Evolutionary conservation across 2,888 invertebrate species (phyloP).

Genomic region (Pristionchus mayeri): DNA sequence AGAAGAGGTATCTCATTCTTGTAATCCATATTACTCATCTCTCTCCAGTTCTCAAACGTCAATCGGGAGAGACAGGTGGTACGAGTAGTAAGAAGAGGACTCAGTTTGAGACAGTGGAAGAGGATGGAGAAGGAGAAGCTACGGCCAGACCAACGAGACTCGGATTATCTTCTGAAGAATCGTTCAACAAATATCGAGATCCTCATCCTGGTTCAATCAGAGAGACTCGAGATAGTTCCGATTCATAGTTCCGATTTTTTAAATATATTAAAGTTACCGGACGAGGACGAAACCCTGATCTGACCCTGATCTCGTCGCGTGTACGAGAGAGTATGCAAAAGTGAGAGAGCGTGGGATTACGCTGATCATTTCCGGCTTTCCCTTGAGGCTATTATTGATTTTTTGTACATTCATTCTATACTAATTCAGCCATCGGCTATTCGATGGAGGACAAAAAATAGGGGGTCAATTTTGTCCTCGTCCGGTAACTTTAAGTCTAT

Average conservation of each 20-base stretch:
- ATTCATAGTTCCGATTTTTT: constrained; percentile 1
- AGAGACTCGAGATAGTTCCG: constrained; percentile 63
- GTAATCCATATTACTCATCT: background rate
- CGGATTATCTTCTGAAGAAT: constrained; percentile 55
- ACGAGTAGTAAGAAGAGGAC: constrained; percentile 50
- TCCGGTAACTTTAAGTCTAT: too few species aligned
- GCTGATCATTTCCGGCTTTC: background rate
- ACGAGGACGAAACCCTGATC: too few species aligned
- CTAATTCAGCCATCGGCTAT: too few species aligned
- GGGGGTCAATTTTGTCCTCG: too few species aligned
- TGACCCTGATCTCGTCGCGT: too few species aligned
- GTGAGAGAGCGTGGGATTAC: too few species aligned
- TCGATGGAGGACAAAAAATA: too few species aligned
- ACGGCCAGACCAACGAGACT: constrained; percentile 60
- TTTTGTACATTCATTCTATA: too few species aligned
- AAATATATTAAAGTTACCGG: too few species aligned
- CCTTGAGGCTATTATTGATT: background rate
- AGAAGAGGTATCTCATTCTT: constrained; percentile 62
- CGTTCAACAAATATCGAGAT: constrained; percentile 63
- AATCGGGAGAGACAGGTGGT: constrained; percentile 53
- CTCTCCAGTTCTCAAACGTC: constrained; percentile 31
- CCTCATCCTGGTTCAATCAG: constrained; percentile 64
- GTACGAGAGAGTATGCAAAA: too few species aligned
- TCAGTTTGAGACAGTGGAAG: constrained; percentile 63
- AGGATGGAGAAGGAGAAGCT: constrained; percentile 56